Conservation (phyloP, 1,140 invertebrate species). For the Tyrophagus putrescentiae region DNA sequence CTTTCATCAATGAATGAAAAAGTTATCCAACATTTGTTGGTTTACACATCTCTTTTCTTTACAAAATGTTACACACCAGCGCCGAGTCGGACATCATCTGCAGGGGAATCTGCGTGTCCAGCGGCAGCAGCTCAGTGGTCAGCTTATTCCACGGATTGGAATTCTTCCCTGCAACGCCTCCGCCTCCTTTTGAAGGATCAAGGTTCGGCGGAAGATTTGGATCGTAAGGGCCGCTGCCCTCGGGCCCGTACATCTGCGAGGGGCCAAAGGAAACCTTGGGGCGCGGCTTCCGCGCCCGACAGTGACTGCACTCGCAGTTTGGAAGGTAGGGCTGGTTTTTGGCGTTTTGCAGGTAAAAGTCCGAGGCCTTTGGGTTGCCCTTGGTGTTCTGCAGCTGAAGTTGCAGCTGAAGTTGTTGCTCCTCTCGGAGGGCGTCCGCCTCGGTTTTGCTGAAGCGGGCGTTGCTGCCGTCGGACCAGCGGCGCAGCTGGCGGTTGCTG, state of each 20-base stretch:
- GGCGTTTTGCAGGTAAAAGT: neutral
- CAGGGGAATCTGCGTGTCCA: conserved; percentile 15
- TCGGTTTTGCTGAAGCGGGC: neutral
- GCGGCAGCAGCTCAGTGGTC: conserved; percentile 11
- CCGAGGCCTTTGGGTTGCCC: neutral
- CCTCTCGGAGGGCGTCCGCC: neutral
- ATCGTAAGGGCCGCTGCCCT: neutral
- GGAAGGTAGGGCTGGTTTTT: neutral
- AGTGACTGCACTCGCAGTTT: neutral
- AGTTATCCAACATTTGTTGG: no score
- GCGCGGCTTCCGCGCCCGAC: neutral
- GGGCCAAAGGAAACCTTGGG: conserved; percentile 13
- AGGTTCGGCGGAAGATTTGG: no score
- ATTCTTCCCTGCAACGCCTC: neutral
- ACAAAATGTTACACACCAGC: neutral
- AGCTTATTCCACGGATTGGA: neutral
- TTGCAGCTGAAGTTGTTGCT: neutral
- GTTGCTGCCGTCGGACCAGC: neutral
- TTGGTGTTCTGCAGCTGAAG: neutral
- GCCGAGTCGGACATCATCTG: conserved; percentile 14
- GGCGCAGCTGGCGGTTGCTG: conserved; percentile 12
- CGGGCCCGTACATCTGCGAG: neutral
- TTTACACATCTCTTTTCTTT: neutral
- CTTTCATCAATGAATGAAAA: no score
- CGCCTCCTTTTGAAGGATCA: no score